Evolutionary conservation across 1,140 invertebrate genomes (phyloP).

Genomic region (Monochamus saltuarius): DNA sequence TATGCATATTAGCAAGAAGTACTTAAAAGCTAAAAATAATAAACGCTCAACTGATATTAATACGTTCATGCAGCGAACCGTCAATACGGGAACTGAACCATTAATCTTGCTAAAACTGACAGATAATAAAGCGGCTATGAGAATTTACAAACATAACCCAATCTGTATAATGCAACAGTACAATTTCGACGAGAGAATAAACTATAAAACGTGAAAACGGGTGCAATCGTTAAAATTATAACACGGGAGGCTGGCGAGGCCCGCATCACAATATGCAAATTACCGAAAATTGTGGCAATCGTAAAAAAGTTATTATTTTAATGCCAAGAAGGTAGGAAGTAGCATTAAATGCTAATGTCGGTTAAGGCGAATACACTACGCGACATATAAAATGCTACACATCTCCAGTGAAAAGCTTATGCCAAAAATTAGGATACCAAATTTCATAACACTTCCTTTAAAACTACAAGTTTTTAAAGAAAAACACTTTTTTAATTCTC

Average conservation of each 20-base stretch:
- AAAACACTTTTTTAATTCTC: too few species aligned
- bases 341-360: conserved; percentile 34
- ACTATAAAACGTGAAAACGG: conserved; percentile 36
- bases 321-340: conserved; percentile 24
- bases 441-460: too few species aligned
- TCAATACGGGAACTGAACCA: conserved; percentile 19
- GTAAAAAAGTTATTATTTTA: conserved; percentile 43
- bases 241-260: conserved; percentile 13
- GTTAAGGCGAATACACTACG: too few species aligned
- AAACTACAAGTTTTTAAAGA: too few species aligned
- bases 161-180: conserved; percentile 42
- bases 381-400: too few species aligned
- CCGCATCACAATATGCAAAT: conserved; percentile 30
- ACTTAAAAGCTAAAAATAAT: conserved; percentile 2
- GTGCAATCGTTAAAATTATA: conserved; percentile 40
- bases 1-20: too few species aligned
- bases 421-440: too few species aligned
- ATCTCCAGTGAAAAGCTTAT: too few species aligned
- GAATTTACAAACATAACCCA: conserved; percentile 38
- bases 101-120: conserved; percentile 35
- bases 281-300: conserved; percentile 31
- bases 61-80: conserved; percentile 20
- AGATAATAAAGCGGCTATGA: conserved; percentile 36
- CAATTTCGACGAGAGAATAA: conserved; percentile 31
- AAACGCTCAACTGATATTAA: conserved; percentile 18